Evolutionary conservation across 2,888 invertebrate species (phyloP).

Genomic region (Zaprionus lineosus): DNA sequence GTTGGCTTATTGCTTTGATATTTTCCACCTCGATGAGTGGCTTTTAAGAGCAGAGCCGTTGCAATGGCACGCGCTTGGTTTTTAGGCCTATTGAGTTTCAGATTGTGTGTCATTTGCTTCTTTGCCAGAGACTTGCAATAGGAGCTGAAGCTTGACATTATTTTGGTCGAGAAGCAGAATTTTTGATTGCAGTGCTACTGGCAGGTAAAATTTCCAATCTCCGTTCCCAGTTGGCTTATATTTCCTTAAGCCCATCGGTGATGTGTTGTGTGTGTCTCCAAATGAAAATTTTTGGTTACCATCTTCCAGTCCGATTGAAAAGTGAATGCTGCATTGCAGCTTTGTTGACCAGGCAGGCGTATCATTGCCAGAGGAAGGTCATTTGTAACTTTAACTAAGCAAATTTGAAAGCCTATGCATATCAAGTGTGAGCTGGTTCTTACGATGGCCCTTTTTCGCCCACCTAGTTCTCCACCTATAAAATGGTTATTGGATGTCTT

Average conservation of each 20-base stretch:
- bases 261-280: constrained; percentile 17
- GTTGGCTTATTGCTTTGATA: background rate
- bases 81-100: too few relatives aligned
- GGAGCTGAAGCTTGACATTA: too few relatives aligned
- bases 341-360: constrained; percentile 47
- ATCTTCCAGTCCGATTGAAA: constrained; percentile 25
- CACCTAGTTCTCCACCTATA: constrained; percentile 43
- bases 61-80: too few relatives aligned
- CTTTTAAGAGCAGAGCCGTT: too few relatives aligned
- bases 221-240: too few relatives aligned
- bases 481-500: constrained; percentile 41
- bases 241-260: background rate
- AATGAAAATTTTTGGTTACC: constrained; percentile 10
- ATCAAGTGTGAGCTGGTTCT: constrained; percentile 69
- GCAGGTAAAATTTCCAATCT: background rate
- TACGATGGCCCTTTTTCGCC: constrained; percentile 33
- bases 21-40: background rate
- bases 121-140: too few relatives aligned
- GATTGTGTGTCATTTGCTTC: too few relatives aligned
- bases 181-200: too few relatives aligned
- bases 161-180: too few relatives aligned
- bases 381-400: constrained; percentile 77
- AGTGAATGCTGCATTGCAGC: constrained; percentile 64
- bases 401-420: constrained; percentile 76
- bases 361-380: constrained; percentile 65